These are phyloP conservation scores for Pitangus sulphuratus DNA, from an alignment of 2,797 vertebrate genomes.

Conservation along the genomic window DNA sequence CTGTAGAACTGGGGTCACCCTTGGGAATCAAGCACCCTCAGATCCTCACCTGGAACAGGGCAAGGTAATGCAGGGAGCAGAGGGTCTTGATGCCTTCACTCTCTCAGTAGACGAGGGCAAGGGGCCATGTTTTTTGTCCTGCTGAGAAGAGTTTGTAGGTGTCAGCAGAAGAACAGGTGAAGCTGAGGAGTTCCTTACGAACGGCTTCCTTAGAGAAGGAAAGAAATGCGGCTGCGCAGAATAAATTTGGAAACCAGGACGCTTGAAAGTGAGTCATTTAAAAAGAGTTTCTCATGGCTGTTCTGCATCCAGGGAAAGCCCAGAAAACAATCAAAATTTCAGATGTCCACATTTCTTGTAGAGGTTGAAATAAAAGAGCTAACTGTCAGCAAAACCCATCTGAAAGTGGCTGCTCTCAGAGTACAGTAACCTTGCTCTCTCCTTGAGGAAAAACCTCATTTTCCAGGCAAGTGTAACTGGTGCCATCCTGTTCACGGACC, in stretches of 20 bases:
- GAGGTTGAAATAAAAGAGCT: background rate
- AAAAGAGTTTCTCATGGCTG: background rate
- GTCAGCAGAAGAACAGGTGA: background rate
- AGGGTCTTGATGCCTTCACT: fast-evolving
- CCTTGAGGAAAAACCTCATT: background rate
- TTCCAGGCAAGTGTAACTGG: fast-evolving
- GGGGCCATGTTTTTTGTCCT: background rate
- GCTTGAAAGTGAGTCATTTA: background rate
- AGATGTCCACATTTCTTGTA: background rate
- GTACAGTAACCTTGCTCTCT: background rate
- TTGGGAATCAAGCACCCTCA: background rate
- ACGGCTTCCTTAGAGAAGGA: background rate
- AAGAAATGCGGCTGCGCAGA: background rate
- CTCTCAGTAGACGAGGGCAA: background rate
- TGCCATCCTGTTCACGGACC: background rate
- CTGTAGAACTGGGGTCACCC: background rate
- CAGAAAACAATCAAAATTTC: background rate
- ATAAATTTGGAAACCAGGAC: background rate
- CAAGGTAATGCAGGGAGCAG: background rate
- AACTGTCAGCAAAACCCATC: background rate
- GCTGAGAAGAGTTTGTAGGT: background rate
- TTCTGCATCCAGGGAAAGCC: background rate
- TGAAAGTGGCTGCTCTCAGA: background rate
- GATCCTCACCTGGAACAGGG: background rate
- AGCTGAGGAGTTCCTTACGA: background rate